Base-by-base conservation (phyloP, 2,888 invertebrate species). In the Saturnia pavonia region DNA sequence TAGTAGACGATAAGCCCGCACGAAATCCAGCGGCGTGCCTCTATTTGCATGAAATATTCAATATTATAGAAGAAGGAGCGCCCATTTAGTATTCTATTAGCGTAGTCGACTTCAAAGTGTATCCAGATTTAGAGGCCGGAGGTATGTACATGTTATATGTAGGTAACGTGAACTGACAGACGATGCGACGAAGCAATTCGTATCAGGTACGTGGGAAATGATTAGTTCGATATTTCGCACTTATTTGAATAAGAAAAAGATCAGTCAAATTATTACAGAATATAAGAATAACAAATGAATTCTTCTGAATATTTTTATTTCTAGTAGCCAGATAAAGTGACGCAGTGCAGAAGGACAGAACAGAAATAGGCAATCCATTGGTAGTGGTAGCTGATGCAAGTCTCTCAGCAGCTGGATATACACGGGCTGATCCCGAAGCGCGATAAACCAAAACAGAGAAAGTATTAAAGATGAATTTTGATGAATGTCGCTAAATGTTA, bases 81-180 rank as follows among this genome's bases (percentile, higher is more conserved):
- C 57, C 70, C 80, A 81, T 85, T 81, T 82, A 77, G 82, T 82
- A 84, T 85, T 85, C 81, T 82, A 84, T 84, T 82, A 84, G 81
- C 78, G 81, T 74, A 73, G 73, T 70, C 76, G 75, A 75, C 76
- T 76, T 76, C 77, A 78, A 79, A 78, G 78, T 75, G 74, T 69
- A 67, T 43, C 40, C 68, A 71, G 74, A 72, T 72, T 74, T 71
- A 57, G 57, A 14, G 57, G 57, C 25, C 57, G 22, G 57, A 57
- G 57, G 22, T 25, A 14, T 57, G 12, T 57, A 51, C 19, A 25
- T 51, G n/a, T 51, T 25, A 9, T 57, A 57, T 22, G 25, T 57
- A 22, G 12, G 57, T 57, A 57, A 57, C 57, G 25, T 25, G 25
- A 57, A n/a, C 57, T 25, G 57, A 25, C 57, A 57, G 57, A 57